Base-by-base conservation (phyloP, 2,797 vertebrate species). In the Syndactyla subalaris region DNA sequence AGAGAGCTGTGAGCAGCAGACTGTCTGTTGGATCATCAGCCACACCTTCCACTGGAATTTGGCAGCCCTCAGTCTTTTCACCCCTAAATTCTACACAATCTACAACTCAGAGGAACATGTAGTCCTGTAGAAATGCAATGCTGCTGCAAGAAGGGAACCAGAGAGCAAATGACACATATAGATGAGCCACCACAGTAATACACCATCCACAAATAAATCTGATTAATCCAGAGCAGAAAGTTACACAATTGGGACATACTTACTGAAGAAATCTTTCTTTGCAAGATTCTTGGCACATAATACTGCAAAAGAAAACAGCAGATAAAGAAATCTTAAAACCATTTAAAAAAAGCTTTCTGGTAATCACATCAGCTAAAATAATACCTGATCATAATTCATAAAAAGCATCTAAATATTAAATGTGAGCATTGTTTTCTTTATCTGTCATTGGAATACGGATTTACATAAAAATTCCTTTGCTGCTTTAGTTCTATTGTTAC, bases 201-300 rank as follows among this genome's bases (percentile, higher is more conserved):
- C 52, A 88, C 38, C 51, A 75, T 41, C 65, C 61, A 75, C 83
- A 95, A 51, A 78, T 24, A 72, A 85, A 95, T 36, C 39, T 71
- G 36, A 89, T 85, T 52, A 59, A 83, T 52, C 36, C 67, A 73
- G 59, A 80, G 51, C 52, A 88, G 48, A 79, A 92, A 92, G 67
- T 54, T 81, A 80, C 8, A 86, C 63, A 75, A 41, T 46, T 34
- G 46, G 74, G 74, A 34, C 21, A 88, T 98, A 99, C 99, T 99
- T 98, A 99, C 99, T 98, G 98, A 99, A 99, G 98, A 99, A 99
- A 98, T 99, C 99, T 98, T 99, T 99, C 98, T 99, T 99, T 97
- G 99, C 99, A 54, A 99, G 99, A 96, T 99, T 99, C 98, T 99
- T 99, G 98, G 99, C 99, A 99, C 99, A 99, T 98, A 99, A 99